Base-by-base conservation (phyloP, 1,140 invertebrate species). In the Caenorhabditis inopinata region DNA sequence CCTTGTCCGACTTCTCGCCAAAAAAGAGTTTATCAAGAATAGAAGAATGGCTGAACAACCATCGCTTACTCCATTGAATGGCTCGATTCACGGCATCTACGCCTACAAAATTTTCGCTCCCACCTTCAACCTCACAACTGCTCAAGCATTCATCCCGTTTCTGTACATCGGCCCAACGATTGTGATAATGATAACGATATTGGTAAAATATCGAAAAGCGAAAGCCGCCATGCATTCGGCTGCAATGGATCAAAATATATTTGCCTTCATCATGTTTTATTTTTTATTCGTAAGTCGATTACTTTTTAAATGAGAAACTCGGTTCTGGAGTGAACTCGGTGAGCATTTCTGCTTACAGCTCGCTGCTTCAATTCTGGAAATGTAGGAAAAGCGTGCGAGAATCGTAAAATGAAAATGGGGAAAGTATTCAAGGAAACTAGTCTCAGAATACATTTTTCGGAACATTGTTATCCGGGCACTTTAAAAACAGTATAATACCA, bases 231-330 rank as follows among this genome's bases (percentile, higher is more conserved):
- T 35, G 14, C 29, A 62, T 62, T 62, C 53, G 6, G 27, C 27
- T 32, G n/a, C 53, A 35, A 62, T 62, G 53, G 53, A 62, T 32
- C 27, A 62, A n/a, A 62, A 62, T 21, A 62, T 62, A 7, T 62
- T 62, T 16, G 53, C 53, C 16, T 62, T 32, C 16, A 62, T 62
- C 12, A 62, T 62, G 53, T 62, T 62, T 16, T 62, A 62, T 32
- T 62, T 62, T 32, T 2, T 32, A 0, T 62, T 62, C 23, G 53
- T 62, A 16, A 62, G 53, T 62, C 7, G n/a, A n/a, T n/a, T n/a
- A n/a, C n/a, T n/a, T n/a, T n/a, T n/a, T n/a, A n/a, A n/a, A n/a
- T n/a, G n/a, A n/a, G n/a, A n/a, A n/a, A n/a, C n/a, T n/a, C n/a
- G n/a, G n/a, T n/a, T n/a, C n/a, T n/a, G n/a, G n/a, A n/a, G n/a